Evolutionary conservation across 2,797 vertebrate genomes (phyloP).

Genomic region (Siniperca scherzeri): DNA sequence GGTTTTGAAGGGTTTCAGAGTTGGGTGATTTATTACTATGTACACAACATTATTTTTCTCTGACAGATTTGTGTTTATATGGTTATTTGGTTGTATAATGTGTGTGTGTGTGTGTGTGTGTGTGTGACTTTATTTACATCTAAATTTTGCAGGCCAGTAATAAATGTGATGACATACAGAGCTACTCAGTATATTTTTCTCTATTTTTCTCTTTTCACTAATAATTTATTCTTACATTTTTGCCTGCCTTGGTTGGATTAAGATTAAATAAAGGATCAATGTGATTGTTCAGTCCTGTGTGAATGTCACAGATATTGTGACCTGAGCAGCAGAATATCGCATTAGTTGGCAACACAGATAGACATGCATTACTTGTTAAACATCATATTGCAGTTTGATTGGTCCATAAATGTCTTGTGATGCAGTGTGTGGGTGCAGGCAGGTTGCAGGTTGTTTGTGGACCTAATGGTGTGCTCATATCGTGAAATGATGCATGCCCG

Average conservation of each 20-base stretch:
- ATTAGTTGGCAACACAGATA: not conserved
- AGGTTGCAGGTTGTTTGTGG: conserved; percentile 15
- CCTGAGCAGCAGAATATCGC: conserved; percentile 6
- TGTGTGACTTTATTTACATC: no score
- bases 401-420: conserved; percentile 61
- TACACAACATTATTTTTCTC: not conserved
- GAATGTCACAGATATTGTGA: conserved; percentile 8
- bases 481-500: conserved; percentile 47
- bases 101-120: not conserved
- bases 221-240: not conserved
- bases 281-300: not conserved
- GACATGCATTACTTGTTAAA: conserved; percentile 7
- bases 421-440: not conserved
- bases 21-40: not conserved
- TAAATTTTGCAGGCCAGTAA: not conserved
- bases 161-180: not conserved
- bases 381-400: conserved; percentile 35
- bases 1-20: not conserved
- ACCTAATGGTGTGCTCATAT: conserved; percentile 15
- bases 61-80: not conserved
- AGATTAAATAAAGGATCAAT: conserved; percentile 4
- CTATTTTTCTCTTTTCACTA: not conserved
- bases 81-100: not conserved
- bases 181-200: not conserved
- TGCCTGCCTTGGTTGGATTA: not conserved